Conservation (phyloP, 2,888 invertebrate genomes). For the Tenthredo amoena region DNA sequence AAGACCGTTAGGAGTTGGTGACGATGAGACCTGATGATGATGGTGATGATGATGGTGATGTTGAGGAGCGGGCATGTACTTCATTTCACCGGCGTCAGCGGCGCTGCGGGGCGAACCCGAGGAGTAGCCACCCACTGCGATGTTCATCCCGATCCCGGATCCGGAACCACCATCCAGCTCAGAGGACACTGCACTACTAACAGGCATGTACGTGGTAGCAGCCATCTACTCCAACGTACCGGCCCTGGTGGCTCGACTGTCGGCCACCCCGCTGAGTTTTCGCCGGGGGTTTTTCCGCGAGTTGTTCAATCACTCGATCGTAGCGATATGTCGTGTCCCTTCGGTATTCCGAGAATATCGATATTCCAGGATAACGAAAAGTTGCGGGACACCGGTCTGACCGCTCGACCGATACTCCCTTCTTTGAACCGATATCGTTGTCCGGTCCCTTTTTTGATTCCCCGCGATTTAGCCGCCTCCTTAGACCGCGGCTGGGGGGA, state of each 20-base stretch:
- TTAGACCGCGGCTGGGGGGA: constrained; percentile 19
- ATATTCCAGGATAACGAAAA: neutral
- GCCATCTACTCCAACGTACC: constrained; percentile 89
- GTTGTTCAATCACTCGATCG: neutral
- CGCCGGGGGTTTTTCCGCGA: constrained; percentile 25
- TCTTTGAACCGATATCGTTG: constrained; percentile 10
- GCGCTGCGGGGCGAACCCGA: constrained; percentile 92
- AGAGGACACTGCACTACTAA: constrained; percentile 87
- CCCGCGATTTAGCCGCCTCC: constrained; percentile 17
- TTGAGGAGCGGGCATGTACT: constrained; percentile 91
- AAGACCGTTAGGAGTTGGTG: constrained; percentile 84
- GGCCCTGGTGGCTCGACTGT: constrained; percentile 83
- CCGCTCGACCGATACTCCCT: constrained; percentile 17
- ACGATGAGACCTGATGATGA: constrained; percentile 84
- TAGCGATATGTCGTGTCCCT: neutral
- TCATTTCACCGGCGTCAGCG: constrained; percentile 95
- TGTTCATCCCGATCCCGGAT: constrained; percentile 86
- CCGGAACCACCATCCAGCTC: constrained; percentile 84
- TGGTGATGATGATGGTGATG: constrained; percentile 92
- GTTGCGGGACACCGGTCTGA: neutral
- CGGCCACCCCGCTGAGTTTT: constrained; percentile 63
- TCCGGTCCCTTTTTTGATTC: constrained; percentile 11
- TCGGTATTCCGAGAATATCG: neutral
- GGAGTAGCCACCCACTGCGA: constrained; percentile 86
- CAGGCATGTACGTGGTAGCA: constrained; percentile 96